phyloP scores from a whole-genome alignment of 1,140 invertebrate genomes.

The Cyphomyrmex costatus region DNA sequence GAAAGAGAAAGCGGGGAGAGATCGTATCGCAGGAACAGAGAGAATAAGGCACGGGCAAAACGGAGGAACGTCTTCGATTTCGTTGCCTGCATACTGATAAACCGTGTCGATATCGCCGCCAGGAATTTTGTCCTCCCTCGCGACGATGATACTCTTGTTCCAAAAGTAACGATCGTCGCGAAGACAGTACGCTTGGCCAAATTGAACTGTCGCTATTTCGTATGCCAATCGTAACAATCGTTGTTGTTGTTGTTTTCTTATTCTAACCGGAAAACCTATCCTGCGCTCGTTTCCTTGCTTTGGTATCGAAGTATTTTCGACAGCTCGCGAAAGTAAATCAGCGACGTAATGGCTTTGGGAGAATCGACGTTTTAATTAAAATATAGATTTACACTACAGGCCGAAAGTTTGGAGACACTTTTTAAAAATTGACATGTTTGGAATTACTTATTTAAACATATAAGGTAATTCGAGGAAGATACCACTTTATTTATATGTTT shows the following conservation, averaged over 20 bases:
- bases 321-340: not conserved
- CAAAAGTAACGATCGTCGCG: slow-evolving; percentile 46
- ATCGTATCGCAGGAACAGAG: slow-evolving; percentile 12
- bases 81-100: slow-evolving; percentile 72
- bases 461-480: too few relatives aligned
- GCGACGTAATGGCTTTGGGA: not conserved
- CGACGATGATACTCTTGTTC: slow-evolving; percentile 44
- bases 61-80: slow-evolving; percentile 58
- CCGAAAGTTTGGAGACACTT: too few relatives aligned
- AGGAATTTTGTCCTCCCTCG: slow-evolving; percentile 41
- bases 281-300: slow-evolving; percentile 3
- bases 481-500: too few relatives aligned
- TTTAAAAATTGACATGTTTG: too few relatives aligned
- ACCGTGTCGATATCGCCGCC: slow-evolving; percentile 42
- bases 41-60: slow-evolving; percentile 51
- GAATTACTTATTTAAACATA: too few relatives aligned
- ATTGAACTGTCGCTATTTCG: slow-evolving; percentile 58
- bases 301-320: not conserved
- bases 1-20: not conserved
- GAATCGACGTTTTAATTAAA: slow-evolving; percentile 48
- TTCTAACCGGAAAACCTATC: not conserved
- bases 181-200: slow-evolving; percentile 42
- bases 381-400: slow-evolving; percentile 10
- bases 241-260: slow-evolving; percentile 43
- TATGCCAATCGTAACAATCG: slow-evolving; percentile 40